Evolutionary conservation across 1,140 invertebrate genomes (phyloP).

Genomic region (Bombus turneri): DNA sequence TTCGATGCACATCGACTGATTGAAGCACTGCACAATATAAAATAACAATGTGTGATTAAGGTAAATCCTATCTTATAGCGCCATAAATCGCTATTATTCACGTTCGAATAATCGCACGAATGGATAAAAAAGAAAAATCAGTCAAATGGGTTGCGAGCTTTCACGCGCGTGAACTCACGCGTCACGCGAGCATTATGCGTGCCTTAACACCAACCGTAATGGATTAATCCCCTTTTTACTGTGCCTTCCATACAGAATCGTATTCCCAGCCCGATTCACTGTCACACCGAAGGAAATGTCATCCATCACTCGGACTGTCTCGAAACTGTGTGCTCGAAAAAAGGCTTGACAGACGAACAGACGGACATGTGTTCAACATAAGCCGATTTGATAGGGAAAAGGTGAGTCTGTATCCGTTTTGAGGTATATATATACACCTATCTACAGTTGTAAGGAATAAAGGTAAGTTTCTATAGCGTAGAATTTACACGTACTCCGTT

Average conservation of each 20-base stretch:
- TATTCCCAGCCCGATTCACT: slow-evolving; percentile 45
- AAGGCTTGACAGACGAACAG: slow-evolving; percentile 6
- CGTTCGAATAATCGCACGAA: background rate
- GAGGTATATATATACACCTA: background rate
- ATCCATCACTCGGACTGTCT: slow-evolving; percentile 24
- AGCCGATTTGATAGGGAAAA: slow-evolving; percentile 24
- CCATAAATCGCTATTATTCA: background rate
- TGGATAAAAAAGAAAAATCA: background rate
- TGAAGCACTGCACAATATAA: too few species aligned
- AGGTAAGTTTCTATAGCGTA: background rate
- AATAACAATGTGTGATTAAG: too few species aligned
- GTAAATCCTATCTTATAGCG: background rate
- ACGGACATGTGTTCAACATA: slow-evolving; percentile 14
- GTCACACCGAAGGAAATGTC: slow-evolving; percentile 47
- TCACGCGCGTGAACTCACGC: slow-evolving; percentile 14
- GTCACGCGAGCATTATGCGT: slow-evolving; percentile 40
- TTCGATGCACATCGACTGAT: too few species aligned
- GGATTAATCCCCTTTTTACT: slow-evolving; percentile 56
- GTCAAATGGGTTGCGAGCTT: background rate
- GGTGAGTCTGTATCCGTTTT: background rate
- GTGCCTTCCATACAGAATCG: slow-evolving; percentile 7
- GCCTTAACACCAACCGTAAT: slow-evolving; percentile 47
- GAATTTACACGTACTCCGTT: background rate
- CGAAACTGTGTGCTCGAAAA: slow-evolving; percentile 37
- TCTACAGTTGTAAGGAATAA: background rate